Conservation (phyloP, 2,113 vertebrate genomes). For the Muscicapa adusta region DNA sequence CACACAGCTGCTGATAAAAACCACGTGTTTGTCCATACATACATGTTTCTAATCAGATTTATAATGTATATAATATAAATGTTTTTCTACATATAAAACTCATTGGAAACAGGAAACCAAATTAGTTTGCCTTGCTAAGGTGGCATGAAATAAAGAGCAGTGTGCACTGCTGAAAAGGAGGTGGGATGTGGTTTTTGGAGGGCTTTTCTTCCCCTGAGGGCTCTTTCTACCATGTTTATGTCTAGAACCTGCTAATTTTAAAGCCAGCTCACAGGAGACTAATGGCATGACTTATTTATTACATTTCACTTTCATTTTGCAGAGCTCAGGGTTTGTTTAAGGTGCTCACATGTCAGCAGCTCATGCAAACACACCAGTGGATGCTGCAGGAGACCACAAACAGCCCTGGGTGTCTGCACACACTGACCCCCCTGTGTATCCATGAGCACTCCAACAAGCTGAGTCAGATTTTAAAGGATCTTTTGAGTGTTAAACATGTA, state of each 20-base stretch:
- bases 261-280: neutral
- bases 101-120: neutral
- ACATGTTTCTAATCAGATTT: neutral
- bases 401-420: fast-evolving
- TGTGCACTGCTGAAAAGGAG: neutral
- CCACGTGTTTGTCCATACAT: neutral
- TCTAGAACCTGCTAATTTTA: neutral
- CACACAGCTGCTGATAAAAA: neutral
- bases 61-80: neutral
- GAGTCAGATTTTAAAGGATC: neutral
- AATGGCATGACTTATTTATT: neutral
- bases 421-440: neutral
- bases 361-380: neutral
- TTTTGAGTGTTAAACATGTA: neutral
- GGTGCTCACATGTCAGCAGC: neutral
- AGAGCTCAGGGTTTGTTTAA: neutral
- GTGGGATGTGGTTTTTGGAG: neutral
- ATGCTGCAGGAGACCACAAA: neutral
- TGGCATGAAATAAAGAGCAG: neutral
- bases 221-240: neutral
- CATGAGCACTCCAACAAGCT: neutral
- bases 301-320: slow-evolving; percentile 31
- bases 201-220: neutral
- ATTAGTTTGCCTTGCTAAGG: neutral
- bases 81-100: neutral